phyloP scores from a whole-genome alignment of 2,797 vertebrate species.

The Scolopax rusticola region DNA sequence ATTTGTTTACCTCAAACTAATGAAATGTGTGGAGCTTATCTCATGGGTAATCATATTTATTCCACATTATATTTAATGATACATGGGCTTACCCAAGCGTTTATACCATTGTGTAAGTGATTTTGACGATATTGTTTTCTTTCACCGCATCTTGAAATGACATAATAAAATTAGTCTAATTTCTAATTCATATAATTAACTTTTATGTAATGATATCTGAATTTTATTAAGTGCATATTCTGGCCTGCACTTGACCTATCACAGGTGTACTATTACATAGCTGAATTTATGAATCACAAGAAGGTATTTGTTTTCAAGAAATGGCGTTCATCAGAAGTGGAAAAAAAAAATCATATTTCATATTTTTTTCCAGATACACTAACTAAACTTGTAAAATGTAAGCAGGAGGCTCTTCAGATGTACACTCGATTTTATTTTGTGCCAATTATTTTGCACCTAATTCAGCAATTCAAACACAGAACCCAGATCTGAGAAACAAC shows the following conservation, averaged over 20 bases:
- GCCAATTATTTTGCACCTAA: constrained; percentile 69
- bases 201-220: constrained; percentile 20
- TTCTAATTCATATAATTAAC: constrained; percentile 9
- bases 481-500: constrained; percentile 67
- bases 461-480: constrained; percentile 67
- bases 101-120: neutral
- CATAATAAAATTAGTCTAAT: constrained; percentile 24
- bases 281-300: constrained; percentile 27
- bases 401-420: constrained; percentile 65
- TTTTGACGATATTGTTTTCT: constrained; percentile 1
- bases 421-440: constrained; percentile 34
- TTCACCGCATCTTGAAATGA: neutral
- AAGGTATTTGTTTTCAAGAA: constrained; percentile 18
- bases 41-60: neutral
- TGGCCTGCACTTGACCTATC: constrained; percentile 3
- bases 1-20: neutral
- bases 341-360: neutral
- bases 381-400: constrained; percentile 9
- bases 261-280: neutral
- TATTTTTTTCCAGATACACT: neutral
- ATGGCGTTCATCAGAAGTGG: neutral
- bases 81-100: neutral
- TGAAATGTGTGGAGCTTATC: neutral
- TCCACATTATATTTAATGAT: neutral
- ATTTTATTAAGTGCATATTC: constrained; percentile 37